A percentile compares a stretch with the other conserved stretches of the same genome.
These are phyloP conservation scores for Serripes groenlandicus DNA, from an alignment of 2,888 invertebrate species.

Conservation along the genomic window DNA sequence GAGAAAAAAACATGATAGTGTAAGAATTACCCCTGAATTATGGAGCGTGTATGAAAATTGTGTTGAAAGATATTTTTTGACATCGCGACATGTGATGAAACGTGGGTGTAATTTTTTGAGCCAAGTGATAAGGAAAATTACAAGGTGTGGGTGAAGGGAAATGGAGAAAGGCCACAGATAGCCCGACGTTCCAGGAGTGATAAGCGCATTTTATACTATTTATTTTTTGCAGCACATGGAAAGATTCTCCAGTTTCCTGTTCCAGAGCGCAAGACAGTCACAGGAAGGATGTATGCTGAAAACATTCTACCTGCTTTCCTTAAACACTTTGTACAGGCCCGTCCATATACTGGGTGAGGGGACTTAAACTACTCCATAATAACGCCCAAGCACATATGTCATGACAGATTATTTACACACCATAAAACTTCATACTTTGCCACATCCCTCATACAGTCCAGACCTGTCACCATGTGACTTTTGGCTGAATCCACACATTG, in stretches of 20 bases:
- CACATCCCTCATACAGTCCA: constrained; percentile 7
- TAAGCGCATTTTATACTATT: background rate
- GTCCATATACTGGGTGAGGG: background rate
- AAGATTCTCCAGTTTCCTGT: constrained; percentile 4
- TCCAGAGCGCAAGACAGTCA: constrained; percentile 14
- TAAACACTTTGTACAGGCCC: background rate
- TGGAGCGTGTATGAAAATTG: too few relatives aligned
- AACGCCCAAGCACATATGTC: constrained; percentile 7
- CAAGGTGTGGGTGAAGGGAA: constrained; percentile 10
- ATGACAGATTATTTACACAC: constrained; percentile 8
- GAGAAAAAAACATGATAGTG: too few relatives aligned
- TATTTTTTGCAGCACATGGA: background rate
- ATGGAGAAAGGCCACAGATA: background rate
- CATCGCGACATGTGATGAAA: too few relatives aligned
- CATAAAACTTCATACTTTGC: constrained; percentile 7
- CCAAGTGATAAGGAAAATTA: constrained; percentile 13
- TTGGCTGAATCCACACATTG: constrained; percentile 1
- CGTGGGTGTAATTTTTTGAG: background rate
- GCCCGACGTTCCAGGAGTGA: constrained; percentile 3
- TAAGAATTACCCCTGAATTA: too few relatives aligned
- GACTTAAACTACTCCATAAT: constrained; percentile 15
- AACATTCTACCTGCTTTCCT: constrained; percentile 5
- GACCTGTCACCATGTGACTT: background rate
- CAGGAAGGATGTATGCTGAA: constrained; percentile 5
- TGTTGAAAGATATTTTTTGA: too few relatives aligned